phyloP scores from a whole-genome alignment of 2,888 invertebrate genomes.

The Calameuta pallipes region DNA sequence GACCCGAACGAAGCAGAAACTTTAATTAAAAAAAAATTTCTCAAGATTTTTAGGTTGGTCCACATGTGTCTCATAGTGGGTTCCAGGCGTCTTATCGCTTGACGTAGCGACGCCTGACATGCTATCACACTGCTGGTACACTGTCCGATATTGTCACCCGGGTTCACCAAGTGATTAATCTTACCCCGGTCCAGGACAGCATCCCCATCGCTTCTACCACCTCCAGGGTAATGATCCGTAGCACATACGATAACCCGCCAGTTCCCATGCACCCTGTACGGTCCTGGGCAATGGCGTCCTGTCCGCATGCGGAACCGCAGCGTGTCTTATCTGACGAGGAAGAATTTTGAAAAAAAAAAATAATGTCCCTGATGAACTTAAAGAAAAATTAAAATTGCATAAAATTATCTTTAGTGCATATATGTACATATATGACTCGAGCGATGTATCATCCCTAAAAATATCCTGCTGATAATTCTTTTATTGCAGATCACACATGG shows the following conservation, averaged over 20 bases:
- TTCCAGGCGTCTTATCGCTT: slow-evolving; percentile 25
- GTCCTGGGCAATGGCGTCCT: background rate
- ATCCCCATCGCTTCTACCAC: slow-evolving; percentile 16
- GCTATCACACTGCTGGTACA: slow-evolving; percentile 44
- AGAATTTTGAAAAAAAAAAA: background rate
- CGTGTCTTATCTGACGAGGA: background rate
- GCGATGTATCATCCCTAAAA: background rate
- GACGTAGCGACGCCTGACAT: slow-evolving; percentile 42
- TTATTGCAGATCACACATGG: background rate
- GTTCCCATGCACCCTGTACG: slow-evolving; percentile 11
- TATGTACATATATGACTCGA: background rate
- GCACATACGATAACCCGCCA: slow-evolving; percentile 61
- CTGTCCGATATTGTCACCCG: slow-evolving; percentile 53
- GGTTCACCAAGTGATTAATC: slow-evolving; percentile 57
- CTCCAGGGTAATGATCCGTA: slow-evolving; percentile 65
- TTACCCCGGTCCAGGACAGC: slow-evolving; percentile 41
- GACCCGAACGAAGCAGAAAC: background rate
- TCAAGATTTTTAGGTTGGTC: background rate
- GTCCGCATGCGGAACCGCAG: background rate
- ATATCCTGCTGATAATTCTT: background rate
- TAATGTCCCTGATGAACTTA: background rate
- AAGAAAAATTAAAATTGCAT: background rate
- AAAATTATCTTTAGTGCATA: too few relatives aligned
- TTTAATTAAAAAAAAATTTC: background rate
- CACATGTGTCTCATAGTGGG: background rate